phyloP scores from a whole-genome alignment of 2,888 invertebrate species.

The Troilus luridus region DNA sequence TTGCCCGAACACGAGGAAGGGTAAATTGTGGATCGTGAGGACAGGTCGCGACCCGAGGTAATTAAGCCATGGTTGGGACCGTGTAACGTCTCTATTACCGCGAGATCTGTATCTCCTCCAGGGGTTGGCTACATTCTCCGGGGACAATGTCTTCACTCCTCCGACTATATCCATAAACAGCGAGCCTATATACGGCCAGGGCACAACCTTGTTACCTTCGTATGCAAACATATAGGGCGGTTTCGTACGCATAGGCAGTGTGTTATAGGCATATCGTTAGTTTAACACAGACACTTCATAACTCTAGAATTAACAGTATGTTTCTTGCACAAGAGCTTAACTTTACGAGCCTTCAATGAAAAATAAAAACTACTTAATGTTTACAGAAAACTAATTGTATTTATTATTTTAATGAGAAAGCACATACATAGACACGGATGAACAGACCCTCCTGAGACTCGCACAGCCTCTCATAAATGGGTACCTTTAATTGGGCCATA shows the following conservation, averaged over 20 bases:
- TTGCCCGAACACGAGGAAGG: background rate
- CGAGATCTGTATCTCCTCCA: conserved; percentile 24
- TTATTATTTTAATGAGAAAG: too few relatives aligned
- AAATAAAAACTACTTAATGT: too few relatives aligned
- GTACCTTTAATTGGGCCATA: too few relatives aligned
- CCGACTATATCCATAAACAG: conserved; percentile 13
- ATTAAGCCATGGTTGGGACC: conserved; percentile 51
- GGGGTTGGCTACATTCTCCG: background rate
- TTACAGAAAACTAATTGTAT: too few relatives aligned
- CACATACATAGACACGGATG: too few relatives aligned
- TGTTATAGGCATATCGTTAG: background rate
- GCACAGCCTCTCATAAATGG: too few relatives aligned
- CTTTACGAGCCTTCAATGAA: too few relatives aligned
- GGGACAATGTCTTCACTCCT: conserved; percentile 32
- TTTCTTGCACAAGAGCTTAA: too few relatives aligned
- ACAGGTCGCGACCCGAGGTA: conserved; percentile 52
- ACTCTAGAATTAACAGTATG: background rate
- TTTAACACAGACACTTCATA: background rate
- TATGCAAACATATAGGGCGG: background rate
- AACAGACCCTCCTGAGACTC: too few relatives aligned
- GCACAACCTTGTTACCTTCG: background rate
- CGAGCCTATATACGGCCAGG: background rate
- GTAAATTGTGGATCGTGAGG: conserved; percentile 35
- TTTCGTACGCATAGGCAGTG: background rate
- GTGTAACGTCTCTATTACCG: conserved; percentile 55